Base-by-base conservation (phyloP, 2,797 vertebrate genomes). In the Gouania willdenowi region DNA sequence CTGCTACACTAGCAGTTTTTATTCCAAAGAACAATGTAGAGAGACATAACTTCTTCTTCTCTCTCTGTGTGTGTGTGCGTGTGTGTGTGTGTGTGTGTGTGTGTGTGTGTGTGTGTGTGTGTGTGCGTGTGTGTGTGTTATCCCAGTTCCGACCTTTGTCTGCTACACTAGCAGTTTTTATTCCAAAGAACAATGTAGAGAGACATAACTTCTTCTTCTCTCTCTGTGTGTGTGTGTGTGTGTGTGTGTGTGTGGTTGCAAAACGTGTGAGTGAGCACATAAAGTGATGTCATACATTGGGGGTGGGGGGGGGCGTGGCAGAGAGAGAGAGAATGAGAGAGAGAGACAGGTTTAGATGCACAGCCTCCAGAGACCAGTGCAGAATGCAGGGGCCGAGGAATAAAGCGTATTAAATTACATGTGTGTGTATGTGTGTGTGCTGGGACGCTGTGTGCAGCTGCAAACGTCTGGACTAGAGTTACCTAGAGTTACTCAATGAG, bases 81-180 rank as follows among this genome's bases (percentile, higher is more conserved):
- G 37, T 43, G 36, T 8, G 34, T 26, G 30, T 40, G 47, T 27
- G 22, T 19, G 41, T 6, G 15, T 29, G 24, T 42, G 44, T n/a
- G 39, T 10, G 22, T 19, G 41, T 7, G 17, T 30, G 26, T 45
- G 44, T 10, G 40, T 25, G 36, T 30, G 22, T 38, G 26, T 12
- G 16, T 17, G 16, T 19, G 41, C 40, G 28, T 15, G 44, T 30
- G 41, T 27, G 47, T 33, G 17, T n/a, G 28, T 30, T 47, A 13
- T 45, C 48, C 55, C 65, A 70, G 71, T 84, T 82, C 82, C 75
- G 79, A 69, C 79, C 77, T 81, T 88, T 89, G 86, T 86, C 58
- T 83, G 77, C 75, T 66, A 73, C 43, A 68, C 74, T 69, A 77
- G 71, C 79, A 78, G 74, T 68, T 86, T 87, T 84, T 81, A 65